Percentiles rank a stretch among this genome's conserved stretches.
phyloP scores from a whole-genome alignment of 2,797 vertebrate genomes.

The Cephalopachus bancanus region DNA sequence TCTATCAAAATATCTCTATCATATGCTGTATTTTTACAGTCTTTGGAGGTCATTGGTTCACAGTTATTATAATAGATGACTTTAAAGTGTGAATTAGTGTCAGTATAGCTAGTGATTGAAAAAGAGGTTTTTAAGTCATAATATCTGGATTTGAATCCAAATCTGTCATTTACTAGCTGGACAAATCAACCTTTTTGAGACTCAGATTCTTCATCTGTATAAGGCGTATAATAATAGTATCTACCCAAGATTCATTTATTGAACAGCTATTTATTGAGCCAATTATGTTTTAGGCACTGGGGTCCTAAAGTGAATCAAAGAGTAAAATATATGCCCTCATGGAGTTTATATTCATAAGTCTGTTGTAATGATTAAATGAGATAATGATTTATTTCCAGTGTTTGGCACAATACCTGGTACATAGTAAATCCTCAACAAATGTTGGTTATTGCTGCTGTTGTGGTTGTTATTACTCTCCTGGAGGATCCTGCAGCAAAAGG shows the following conservation, averaged over 20 bases:
- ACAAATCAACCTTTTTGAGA: neutral
- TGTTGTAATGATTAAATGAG: neutral
- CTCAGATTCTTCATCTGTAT: conserved; percentile 16
- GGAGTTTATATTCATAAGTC: neutral
- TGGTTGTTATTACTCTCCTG: conserved; percentile 18
- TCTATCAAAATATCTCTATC: conserved; percentile 21
- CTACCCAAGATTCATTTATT: conserved; percentile 22
- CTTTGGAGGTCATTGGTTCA: neutral
- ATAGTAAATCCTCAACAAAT: no score
- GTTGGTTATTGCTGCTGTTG: neutral
- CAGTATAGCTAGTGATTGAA: neutral
- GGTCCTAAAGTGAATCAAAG: conserved; percentile 10
- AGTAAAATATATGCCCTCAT: neutral
- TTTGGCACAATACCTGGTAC: neutral
- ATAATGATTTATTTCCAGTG: neutral
- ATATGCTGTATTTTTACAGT: neutral
- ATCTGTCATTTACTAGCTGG: no score
- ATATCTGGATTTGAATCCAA: no score
- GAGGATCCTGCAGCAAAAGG: neutral
- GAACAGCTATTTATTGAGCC: neutral
- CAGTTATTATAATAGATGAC: conserved; percentile 14
- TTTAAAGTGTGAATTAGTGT: neutral
- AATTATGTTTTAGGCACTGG: neutral
- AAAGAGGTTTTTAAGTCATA: neutral
- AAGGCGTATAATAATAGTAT: neutral